Evolutionary conservation across 2,797 vertebrate species (phyloP).

Genomic region (Sarcophilus harrisii): DNA sequence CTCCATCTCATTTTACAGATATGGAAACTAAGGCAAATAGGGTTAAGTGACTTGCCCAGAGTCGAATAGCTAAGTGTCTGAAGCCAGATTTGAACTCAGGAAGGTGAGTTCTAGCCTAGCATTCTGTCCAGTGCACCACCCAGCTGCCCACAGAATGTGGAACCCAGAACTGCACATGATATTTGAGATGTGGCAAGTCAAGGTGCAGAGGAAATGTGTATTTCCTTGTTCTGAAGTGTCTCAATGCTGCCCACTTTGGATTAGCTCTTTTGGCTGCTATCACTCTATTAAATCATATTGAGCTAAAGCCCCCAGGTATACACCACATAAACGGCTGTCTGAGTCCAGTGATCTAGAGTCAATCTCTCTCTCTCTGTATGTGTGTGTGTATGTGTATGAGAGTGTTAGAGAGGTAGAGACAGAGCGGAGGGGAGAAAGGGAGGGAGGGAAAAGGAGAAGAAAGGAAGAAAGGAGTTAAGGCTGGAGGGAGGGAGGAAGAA

Average conservation of each 20-base stretch:
- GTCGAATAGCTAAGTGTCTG: background rate
- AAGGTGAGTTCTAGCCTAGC: background rate
- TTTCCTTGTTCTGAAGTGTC: background rate
- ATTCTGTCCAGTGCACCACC: background rate
- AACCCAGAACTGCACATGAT: background rate
- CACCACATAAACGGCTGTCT: background rate
- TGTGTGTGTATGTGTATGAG: too few relatives aligned
- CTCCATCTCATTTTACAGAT: background rate
- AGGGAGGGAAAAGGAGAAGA: background rate
- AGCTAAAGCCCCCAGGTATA: background rate
- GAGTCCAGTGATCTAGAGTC: background rate
- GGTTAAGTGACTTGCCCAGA: background rate
- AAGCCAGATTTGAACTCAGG: background rate
- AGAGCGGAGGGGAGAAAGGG: background rate
- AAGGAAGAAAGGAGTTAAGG: too few relatives aligned
- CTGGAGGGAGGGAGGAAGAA: too few relatives aligned
- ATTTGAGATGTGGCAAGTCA: background rate
- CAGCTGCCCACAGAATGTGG: background rate
- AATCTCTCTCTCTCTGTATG: background rate
- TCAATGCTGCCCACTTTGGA: background rate
- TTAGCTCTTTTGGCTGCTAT: background rate
- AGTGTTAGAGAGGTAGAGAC: background rate
- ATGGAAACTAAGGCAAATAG: background rate
- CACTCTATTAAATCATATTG: background rate
- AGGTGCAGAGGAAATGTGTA: background rate